Conservation (phyloP, 2,888 invertebrate genomes). For the Habroteleia sp. region DNA sequence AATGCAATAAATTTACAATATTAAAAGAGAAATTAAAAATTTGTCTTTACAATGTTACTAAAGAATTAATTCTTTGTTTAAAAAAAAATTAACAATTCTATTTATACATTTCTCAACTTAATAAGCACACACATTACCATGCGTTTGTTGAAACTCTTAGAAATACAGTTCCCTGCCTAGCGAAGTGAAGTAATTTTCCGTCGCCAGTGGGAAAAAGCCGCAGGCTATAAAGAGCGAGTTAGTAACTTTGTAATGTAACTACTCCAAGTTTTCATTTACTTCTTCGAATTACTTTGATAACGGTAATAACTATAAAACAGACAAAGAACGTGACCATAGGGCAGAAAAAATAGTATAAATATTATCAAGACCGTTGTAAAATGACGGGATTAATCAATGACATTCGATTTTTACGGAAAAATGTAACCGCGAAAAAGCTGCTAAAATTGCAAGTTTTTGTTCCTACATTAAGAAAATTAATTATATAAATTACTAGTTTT, state of each 20-base stretch:
- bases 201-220: conserved; percentile 29
- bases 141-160: conserved; percentile 19
- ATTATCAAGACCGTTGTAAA: conserved; percentile 4
- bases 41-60: no score
- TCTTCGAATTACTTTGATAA: conserved; percentile 25
- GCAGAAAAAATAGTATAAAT: background rate
- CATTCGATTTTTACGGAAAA: no score
- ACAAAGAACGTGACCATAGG: conserved; percentile 2
- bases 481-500: no score
- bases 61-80: background rate
- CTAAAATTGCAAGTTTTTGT: no score
- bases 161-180: conserved; percentile 7
- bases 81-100: conserved; percentile 9
- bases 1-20: no score
- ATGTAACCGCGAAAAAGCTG: no score
- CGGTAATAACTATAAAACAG: conserved; percentile 15
- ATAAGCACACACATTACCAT: conserved; percentile 1
- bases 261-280: conserved; percentile 28
- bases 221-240: conserved; percentile 13
- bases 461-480: no score
- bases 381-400: no score
- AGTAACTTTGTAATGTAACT: conserved; percentile 30
- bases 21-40: no score
- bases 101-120: conserved; percentile 1
- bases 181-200: conserved; percentile 16